Evolutionary conservation across 2,888 invertebrate species (phyloP).

Genomic region (Lomographa bimaculata): DNA sequence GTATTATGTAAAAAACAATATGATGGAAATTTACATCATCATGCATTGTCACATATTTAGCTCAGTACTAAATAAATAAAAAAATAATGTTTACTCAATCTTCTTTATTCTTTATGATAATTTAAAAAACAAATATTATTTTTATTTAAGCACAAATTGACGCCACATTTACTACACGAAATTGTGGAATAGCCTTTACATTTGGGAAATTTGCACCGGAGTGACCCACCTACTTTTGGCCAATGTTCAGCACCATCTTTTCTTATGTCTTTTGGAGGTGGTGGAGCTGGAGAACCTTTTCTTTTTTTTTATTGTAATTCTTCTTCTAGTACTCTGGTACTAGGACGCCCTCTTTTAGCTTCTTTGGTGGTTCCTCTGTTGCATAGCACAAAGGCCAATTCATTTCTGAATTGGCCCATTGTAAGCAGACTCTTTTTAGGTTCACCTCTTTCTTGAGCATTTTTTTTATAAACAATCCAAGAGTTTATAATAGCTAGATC

Average conservation of each 20-base stretch:
- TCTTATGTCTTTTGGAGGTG: constrained; percentile 40
- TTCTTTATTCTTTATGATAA: constrained; percentile 44
- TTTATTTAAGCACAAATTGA: constrained; percentile 45
- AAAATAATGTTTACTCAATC: constrained; percentile 19
- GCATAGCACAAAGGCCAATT: constrained; percentile 51
- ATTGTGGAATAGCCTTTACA: constrained; percentile 50
- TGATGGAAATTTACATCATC: constrained; percentile 29
- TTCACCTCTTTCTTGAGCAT: constrained; percentile 41
- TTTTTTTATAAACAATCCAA: constrained; percentile 41
- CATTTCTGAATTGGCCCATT: constrained; percentile 41
- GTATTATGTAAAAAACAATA: constrained; percentile 16
- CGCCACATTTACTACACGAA: constrained; percentile 45
- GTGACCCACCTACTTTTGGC: constrained; percentile 50
- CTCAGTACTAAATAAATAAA: constrained; percentile 38
- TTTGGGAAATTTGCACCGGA: constrained; percentile 50
- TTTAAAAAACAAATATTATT: constrained; percentile 46
- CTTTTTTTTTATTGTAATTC: constrained; percentile 43
- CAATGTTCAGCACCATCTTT: constrained; percentile 52
- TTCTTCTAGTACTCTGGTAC: constrained; percentile 44
- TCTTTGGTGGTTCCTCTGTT: constrained; percentile 47
- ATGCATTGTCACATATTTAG: constrained; percentile 29
- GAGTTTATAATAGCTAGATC: constrained; percentile 45
- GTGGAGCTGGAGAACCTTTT: constrained; percentile 47
- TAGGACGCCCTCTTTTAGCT: constrained; percentile 47
- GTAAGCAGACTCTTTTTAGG: constrained; percentile 47